Conservation (phyloP, 1,140 invertebrate species). For the Aphaenogaster ashmeadi region DNA sequence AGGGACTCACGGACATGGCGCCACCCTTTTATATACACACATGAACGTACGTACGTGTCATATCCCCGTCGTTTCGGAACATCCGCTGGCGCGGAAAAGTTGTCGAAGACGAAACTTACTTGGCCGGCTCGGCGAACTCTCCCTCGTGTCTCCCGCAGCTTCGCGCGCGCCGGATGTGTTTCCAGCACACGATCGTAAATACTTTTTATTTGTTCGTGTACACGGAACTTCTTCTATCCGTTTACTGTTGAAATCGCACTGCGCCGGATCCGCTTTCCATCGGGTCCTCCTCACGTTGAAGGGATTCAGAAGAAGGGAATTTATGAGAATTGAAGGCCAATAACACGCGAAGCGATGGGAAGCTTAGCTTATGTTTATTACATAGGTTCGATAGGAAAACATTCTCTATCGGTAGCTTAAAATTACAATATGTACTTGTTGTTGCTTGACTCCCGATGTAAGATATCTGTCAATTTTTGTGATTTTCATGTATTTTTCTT, state of each 20-base stretch:
- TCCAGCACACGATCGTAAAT: slow-evolving; percentile 65
- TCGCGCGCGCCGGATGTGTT: slow-evolving; percentile 65
- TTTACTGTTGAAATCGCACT: slow-evolving; percentile 62
- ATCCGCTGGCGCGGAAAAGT: slow-evolving; percentile 56
- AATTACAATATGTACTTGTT: background rate
- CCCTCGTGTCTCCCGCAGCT: slow-evolving; percentile 51
- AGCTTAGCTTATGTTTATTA: slow-evolving; percentile 29
- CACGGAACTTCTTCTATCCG: slow-evolving; percentile 65
- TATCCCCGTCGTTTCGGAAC: slow-evolving; percentile 63
- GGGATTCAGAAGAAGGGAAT: slow-evolving; percentile 21
- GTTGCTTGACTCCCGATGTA: background rate
- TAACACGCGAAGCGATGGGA: slow-evolving; percentile 23
- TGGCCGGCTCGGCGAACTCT: slow-evolving; percentile 56
- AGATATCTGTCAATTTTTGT: background rate
- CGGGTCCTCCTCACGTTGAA: slow-evolving; percentile 40
- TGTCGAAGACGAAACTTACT: slow-evolving; percentile 66
- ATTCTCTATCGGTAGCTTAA: background rate
- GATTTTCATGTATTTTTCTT: background rate
- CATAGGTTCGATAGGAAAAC: background rate
- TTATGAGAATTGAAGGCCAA: slow-evolving; percentile 55
- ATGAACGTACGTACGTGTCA: slow-evolving; percentile 45
- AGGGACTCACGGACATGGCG: slow-evolving; percentile 30
- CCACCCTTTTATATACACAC: slow-evolving; percentile 6
- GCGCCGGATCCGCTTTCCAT: slow-evolving; percentile 45
- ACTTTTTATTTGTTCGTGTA: slow-evolving; percentile 67